phyloP scores from a whole-genome alignment of 2,797 vertebrate species.

The Silurus lanzhouensis region DNA sequence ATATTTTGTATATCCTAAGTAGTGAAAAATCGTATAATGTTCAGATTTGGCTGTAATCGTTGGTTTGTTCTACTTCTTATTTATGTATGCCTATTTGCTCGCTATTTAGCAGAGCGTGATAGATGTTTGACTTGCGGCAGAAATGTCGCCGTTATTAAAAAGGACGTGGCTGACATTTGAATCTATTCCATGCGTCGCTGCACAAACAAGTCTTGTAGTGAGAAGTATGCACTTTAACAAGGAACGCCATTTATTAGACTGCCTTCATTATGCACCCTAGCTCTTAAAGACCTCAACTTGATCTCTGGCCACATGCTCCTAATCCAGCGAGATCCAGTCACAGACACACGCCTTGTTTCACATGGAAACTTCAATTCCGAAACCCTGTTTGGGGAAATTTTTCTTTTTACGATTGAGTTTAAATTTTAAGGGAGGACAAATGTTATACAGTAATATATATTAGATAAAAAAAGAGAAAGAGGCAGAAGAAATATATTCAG shows the following conservation, averaged over 20 bases:
- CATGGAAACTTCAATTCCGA: not conserved
- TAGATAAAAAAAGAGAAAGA: too few relatives aligned
- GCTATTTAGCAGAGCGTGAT: not conserved
- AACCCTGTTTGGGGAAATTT: not conserved
- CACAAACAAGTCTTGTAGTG: conserved; percentile 22
- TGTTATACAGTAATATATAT: too few relatives aligned
- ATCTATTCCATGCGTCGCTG: conserved; percentile 36
- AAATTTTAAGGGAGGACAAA: not conserved
- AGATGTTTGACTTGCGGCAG: not conserved
- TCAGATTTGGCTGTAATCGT: not conserved
- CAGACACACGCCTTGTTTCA: conserved; percentile 49
- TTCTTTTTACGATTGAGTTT: too few relatives aligned
- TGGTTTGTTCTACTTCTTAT: not conserved
- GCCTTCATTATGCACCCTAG: conserved; percentile 58
- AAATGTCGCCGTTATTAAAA: conserved; percentile 24
- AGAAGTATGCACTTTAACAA: conserved; percentile 50
- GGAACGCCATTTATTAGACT: conserved; percentile 56
- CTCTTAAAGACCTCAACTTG: conserved; percentile 65
- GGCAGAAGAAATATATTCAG: not conserved
- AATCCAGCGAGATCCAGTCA: conserved; percentile 63
- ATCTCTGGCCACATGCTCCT: conserved; percentile 65
- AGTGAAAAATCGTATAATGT: not conserved
- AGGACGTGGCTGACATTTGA: conserved; percentile 31
- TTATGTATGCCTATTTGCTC: not conserved
- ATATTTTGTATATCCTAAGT: not conserved